Evolutionary conservation across 2,888 invertebrate genomes (phyloP), one percentile per base, ranked within the genome.

Genomic region (Actias luna): DNA sequence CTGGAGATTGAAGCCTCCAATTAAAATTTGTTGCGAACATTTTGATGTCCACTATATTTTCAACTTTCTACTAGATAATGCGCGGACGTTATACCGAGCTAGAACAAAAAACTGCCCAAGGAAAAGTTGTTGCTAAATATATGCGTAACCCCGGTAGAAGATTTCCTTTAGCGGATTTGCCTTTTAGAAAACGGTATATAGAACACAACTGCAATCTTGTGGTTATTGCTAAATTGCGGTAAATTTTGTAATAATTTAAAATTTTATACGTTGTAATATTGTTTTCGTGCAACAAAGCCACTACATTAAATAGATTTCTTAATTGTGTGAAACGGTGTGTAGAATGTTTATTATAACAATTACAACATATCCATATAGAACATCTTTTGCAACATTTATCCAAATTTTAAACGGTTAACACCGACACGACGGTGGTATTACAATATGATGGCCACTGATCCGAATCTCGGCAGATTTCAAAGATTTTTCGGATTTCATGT

Each of bases 171-270:
- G n/a, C 29, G 27, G 55, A 1, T 55, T 55, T 55, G 29, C 5
- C n/a, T 29, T 27, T 55, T 55, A 55, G 46, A 50, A 55, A 55
- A 29, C 55, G 55, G 3, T 52, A 52, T 52, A 55, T 27, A 50
- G 7, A 55, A 29, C 55, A 29, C 5, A 55, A 29, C 8, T 29
- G 29, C 29, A 55, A 29, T 29, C 29, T n/a, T 55, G 29, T 29
- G 29, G 55, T 16, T 55, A 18, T 55, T 55, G n/a, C 55, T 55
- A 55, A 16, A 55, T 55, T 29, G 14, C 55, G 55, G 55, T 14
- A 29, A 55, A 29, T 55, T 55, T 29, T 7, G 55, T 29, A 55
- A 55, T 55, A 55, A 46, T 46, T 10, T 46, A 29, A 29, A 14
- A 55, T 29, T 55, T 55, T 55, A 55, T 55, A 55, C 8, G 46